These are phyloP conservation scores for Zele albiditarsus DNA, from an alignment of 2,888 invertebrate genomes.

Conservation along the genomic window DNA sequence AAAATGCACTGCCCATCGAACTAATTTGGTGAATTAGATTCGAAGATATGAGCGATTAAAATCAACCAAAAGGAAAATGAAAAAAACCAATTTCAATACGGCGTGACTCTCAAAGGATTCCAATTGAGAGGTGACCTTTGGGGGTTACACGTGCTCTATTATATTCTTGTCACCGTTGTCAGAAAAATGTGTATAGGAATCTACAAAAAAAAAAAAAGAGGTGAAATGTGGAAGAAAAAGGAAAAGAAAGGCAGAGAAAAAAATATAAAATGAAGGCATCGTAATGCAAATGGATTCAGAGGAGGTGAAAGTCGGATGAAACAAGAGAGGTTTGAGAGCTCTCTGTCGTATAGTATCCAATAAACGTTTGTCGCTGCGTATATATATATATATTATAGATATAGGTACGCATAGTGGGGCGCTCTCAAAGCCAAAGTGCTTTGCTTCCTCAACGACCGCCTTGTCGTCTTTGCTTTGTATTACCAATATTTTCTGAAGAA, in stretches of 20 bases:
- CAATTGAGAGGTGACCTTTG: too few species aligned
- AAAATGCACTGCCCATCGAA: too few species aligned
- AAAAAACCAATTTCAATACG: too few species aligned
- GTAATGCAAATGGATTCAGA: conserved; percentile 53
- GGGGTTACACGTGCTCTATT: background rate
- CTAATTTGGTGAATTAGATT: too few species aligned
- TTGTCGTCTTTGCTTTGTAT: conserved; percentile 44
- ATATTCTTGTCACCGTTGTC: too few species aligned
- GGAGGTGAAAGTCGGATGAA: conserved; percentile 16
- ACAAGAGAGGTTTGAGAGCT: conserved; percentile 53
- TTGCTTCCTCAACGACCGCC: conserved; percentile 42
- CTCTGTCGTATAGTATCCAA: conserved; percentile 56
- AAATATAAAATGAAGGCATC: conserved; percentile 38
- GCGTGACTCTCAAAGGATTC: too few species aligned
- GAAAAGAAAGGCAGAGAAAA: background rate
- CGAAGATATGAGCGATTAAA: too few species aligned
- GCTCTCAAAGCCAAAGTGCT: conserved; percentile 40
- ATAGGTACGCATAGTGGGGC: conserved; percentile 13
- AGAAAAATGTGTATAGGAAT: background rate
- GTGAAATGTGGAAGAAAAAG: background rate
- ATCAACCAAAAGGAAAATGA: too few species aligned
- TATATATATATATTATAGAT: conserved; percentile 12
- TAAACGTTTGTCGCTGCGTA: conserved; percentile 50
- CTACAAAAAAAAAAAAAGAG: background rate
- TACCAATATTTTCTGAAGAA: conserved; percentile 46